Percentiles rank a stretch among this genome's conserved stretches.
Conservation (phyloP, 2,888 invertebrate genomes). For the Coenonympha glycerion region DNA sequence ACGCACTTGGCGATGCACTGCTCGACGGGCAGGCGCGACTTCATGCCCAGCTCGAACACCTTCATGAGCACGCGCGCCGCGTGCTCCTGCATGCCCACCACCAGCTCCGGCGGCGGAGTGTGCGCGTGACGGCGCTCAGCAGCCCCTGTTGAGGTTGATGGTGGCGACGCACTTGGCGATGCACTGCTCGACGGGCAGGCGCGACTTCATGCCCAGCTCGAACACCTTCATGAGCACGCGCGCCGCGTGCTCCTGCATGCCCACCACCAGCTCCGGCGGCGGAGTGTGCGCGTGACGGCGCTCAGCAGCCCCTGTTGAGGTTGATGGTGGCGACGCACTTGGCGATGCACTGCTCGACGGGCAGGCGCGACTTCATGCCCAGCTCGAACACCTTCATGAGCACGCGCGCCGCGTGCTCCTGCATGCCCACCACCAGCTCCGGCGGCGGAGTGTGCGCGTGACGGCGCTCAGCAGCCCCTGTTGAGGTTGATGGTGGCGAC, state of each 20-base stretch:
- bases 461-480: too few relatives aligned
- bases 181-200: constrained; percentile 83
- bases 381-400: constrained; percentile 88
- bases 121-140: too few relatives aligned
- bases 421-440: constrained; percentile 87
- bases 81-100: constrained; percentile 89
- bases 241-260: constrained; percentile 90
- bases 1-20: constrained; percentile 86
- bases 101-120: constrained; percentile 88
- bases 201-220: constrained; percentile 85
- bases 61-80: constrained; percentile 85
- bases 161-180: constrained; percentile 87
- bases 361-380: constrained; percentile 85
- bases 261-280: constrained; percentile 87
- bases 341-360: constrained; percentile 84
- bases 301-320: constrained; percentile 87
- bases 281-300: too few relatives aligned
- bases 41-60: constrained; percentile 88
- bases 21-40: constrained; percentile 85
- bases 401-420: constrained; percentile 88
- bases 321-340: constrained; percentile 88
- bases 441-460: too few relatives aligned
- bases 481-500: constrained; percentile 88
- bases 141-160: constrained; percentile 88
- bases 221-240: constrained; percentile 87